These are phyloP conservation scores for Mercenaria mercenaria DNA, from an alignment of 1,140 invertebrate species.

Conservation along the genomic window DNA sequence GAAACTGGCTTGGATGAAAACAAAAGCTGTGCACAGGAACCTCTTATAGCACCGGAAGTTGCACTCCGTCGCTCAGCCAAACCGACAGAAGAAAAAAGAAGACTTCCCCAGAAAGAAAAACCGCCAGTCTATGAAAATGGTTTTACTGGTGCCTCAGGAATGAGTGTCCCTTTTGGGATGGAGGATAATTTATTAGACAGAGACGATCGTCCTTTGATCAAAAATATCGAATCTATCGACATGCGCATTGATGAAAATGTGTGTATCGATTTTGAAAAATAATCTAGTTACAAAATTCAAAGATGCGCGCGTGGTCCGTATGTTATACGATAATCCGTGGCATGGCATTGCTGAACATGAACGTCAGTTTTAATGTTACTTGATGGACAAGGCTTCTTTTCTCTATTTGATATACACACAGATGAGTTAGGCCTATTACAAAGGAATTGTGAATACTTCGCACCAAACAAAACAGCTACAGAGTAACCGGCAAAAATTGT, in stretches of 20 bases:
- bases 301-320: background rate
- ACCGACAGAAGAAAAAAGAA: background rate
- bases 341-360: no score
- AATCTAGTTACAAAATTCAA: no score
- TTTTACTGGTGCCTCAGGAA: background rate
- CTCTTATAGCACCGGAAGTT: background rate
- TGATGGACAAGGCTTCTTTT: no score
- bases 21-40: background rate
- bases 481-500: no score
- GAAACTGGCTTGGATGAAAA: no score
- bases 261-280: background rate
- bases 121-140: constrained; percentile 36
- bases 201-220: constrained; percentile 20
- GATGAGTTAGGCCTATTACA: no score
- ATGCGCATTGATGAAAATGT: background rate
- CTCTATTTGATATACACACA: no score
- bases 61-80: background rate
- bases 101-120: background rate
- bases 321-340: no score
- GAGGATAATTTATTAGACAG: background rate
- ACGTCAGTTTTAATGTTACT: no score
- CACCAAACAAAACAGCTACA: no score
- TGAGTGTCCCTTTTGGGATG: background rate
- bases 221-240: background rate
- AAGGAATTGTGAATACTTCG: no score